phyloP scores from a whole-genome alignment of 2,797 vertebrate genomes.

The Nannoperca australis region DNA sequence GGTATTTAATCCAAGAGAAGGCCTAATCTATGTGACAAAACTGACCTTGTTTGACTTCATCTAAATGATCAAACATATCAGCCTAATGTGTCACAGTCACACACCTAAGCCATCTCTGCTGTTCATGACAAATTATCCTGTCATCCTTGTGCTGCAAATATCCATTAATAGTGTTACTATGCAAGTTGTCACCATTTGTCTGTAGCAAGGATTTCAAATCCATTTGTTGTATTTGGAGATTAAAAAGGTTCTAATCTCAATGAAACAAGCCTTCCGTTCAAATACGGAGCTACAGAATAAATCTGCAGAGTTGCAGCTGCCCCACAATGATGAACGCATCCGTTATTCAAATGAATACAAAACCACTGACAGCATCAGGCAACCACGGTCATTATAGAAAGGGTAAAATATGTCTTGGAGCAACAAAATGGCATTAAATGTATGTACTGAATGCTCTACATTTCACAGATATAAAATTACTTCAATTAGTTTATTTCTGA shows the following conservation, averaged over 20 bases:
- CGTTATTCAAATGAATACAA: background rate
- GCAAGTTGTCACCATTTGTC: slow-evolving; percentile 26
- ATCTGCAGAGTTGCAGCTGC: slow-evolving; percentile 24
- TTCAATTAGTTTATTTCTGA: background rate
- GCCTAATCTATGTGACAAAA: background rate
- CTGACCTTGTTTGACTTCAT: slow-evolving; percentile 22
- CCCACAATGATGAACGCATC: slow-evolving; percentile 15
- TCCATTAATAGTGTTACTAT: slow-evolving; percentile 33
- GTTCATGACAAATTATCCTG: slow-evolving; percentile 9
- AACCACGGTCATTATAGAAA: background rate
- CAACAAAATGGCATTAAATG: background rate
- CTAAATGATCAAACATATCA: slow-evolving; percentile 25
- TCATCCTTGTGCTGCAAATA: background rate
- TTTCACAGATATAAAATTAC: background rate
- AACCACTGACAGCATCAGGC: slow-evolving; percentile 3
- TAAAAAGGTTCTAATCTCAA: slow-evolving; percentile 54
- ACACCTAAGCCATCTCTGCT: slow-evolving; percentile 1
- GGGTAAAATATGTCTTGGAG: background rate
- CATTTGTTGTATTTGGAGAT: slow-evolving; percentile 54
- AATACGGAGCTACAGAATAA: slow-evolving; percentile 26
- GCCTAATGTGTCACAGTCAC: slow-evolving; percentile 3
- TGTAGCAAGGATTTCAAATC: slow-evolving; percentile 44
- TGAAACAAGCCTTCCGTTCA: slow-evolving; percentile 29
- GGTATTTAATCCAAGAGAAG: slow-evolving; percentile 1
- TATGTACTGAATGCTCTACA: background rate